Evolutionary conservation across 2,797 vertebrate species (phyloP), one percentile per base, ranked within the genome.

Genomic region (Arctocebus calabarensis): DNA sequence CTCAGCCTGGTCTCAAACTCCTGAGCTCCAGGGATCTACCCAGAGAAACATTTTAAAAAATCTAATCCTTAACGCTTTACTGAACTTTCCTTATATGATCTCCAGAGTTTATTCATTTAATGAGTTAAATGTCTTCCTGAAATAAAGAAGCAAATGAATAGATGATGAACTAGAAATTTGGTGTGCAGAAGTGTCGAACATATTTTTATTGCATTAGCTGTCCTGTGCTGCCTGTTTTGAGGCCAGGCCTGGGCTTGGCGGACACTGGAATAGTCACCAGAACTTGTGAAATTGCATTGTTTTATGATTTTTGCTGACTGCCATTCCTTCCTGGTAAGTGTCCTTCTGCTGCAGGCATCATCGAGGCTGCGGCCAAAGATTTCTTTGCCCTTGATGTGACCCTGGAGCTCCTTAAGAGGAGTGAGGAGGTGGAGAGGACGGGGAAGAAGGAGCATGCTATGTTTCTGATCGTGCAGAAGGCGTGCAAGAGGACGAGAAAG

Each of bases 361-460:
- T 99, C 16, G 98, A 99, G 91, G 98, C 98, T 4, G 98, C 99
- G 34, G 98, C 98, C 57, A 98, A 98, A 96, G 99, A 99, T 32
- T 98, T 99, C 94, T 99, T 99, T 66, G 88, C 98, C 52, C 98
- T 91, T 32, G 95, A 98, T 52, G 98, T 99, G 83, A 98, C 95
- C 79, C 98, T 98, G 98, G 97, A 96, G 89, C 98, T 99, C 77
- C 97, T 99, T 64, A 98, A 98, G 96, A 96, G 98, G 83, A 98
- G 94, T 4, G 97, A 98, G 94, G 98, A 99, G 88, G 96, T 98
- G 10, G 98, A 99, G 68, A 98, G 97, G n/a, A 99, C 98, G 1
- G 98, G 98, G 40, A 98, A 98, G 96, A 98, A 98, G 95, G 99
- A 99, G 27, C 98, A 98, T 3, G 97, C 98, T 32, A 98, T 98